Conservation (phyloP, 2,113 vertebrate genomes). For the Myotis brandtii region DNA sequence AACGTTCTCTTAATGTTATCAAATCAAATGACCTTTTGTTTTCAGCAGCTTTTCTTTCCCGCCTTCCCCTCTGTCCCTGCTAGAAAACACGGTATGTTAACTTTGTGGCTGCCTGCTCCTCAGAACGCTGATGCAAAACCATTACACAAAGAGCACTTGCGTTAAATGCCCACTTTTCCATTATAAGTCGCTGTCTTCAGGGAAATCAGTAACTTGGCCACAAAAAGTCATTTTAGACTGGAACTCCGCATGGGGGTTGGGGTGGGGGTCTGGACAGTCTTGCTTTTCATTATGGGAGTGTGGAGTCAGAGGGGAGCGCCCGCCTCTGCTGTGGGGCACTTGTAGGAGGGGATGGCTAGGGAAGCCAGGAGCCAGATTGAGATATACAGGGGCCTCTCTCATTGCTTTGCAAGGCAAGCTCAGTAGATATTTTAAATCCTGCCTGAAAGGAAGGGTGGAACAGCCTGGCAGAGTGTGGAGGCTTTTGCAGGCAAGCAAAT, state of each 20-base stretch:
- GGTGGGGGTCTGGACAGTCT: background rate
- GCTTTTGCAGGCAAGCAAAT: background rate
- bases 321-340: background rate
- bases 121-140: slow-evolving; percentile 74
- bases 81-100: slow-evolving; percentile 74
- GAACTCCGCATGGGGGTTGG: background rate
- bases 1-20: slow-evolving; percentile 66
- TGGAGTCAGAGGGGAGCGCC: background rate
- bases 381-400: slow-evolving; percentile 38
- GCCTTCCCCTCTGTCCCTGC: background rate
- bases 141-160: slow-evolving; percentile 64
- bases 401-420: slow-evolving; percentile 38
- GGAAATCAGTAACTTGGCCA: slow-evolving; percentile 73
- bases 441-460: slow-evolving; percentile 34
- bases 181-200: slow-evolving; percentile 70
- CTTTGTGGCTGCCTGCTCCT: slow-evolving; percentile 67
- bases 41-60: slow-evolving; percentile 64
- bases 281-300: background rate
- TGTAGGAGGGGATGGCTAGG: slow-evolving; percentile 8
- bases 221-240: slow-evolving; percentile 62
- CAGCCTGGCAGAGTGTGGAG: background rate
- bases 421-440: slow-evolving; percentile 35
- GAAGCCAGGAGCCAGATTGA: slow-evolving; percentile 63
- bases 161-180: slow-evolving; percentile 81
- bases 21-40: slow-evolving; percentile 83